A percentile compares a stretch with the other conserved stretches of the same genome.
phyloP scores from a whole-genome alignment of 1,140 invertebrate genomes.

The Agrilus planipennis region DNA sequence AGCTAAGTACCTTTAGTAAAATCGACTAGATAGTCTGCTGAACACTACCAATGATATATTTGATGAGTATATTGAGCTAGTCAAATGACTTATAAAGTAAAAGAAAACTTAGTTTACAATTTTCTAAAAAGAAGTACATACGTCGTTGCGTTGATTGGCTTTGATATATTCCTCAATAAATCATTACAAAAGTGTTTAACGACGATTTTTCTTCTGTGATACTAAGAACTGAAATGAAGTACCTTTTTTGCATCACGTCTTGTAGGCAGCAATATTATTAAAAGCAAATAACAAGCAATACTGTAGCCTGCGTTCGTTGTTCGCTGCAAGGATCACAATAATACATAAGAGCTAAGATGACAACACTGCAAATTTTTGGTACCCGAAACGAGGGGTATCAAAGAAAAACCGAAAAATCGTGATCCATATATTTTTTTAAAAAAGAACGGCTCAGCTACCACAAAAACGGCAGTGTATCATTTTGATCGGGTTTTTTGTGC shows the following conservation, averaged over 20 bases:
- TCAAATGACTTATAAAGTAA: neutral
- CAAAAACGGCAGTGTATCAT: constrained; percentile 15
- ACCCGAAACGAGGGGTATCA: neutral
- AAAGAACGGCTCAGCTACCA: constrained; percentile 3
- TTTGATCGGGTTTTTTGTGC: constrained; percentile 37
- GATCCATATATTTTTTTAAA: constrained; percentile 3
- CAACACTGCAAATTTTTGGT: constrained; percentile 6
- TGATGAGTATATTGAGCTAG: neutral
- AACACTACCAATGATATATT: constrained; percentile 4
- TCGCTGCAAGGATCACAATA: constrained; percentile 4
- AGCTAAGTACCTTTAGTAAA: no score
- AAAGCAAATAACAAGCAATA: constrained; percentile 2
- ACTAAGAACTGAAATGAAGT: constrained; percentile 8
- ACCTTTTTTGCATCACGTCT: constrained; percentile 5
- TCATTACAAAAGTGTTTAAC: neutral
- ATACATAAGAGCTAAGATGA: no score
- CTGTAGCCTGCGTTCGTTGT: constrained; percentile 1
- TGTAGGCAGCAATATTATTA: constrained; percentile 1
- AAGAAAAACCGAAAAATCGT: constrained; percentile 3
- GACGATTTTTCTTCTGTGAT: constrained; percentile 12
- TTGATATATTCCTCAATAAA: neutral
- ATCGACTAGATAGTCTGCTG: no score
- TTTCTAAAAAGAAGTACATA: neutral
- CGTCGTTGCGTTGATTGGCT: neutral
- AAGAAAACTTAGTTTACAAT: neutral